Evolutionary conservation across 2,888 invertebrate species (phyloP), one percentile per base, ranked within the genome.

Genomic region (Bhutanitis thaidina): DNA sequence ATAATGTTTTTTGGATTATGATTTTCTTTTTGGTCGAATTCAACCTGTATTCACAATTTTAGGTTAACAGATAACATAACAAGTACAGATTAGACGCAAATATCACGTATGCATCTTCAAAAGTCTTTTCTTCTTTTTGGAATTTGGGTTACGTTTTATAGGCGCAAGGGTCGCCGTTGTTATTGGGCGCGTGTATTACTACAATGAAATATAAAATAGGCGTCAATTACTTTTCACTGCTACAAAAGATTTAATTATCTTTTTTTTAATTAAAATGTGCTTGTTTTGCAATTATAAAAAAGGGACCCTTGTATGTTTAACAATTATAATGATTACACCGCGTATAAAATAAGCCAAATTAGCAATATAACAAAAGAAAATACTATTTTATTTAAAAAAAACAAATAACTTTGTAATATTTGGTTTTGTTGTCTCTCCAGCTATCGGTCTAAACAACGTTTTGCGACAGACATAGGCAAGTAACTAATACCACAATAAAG

Each of bases 31-130:
- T 20, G 2, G 5, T 20, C 20, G 3, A 2, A 30, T 3, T 30
- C 30, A 30, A 30, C 30, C 30, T 30, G n/a, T 9, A 4, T n/a
- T n/a, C 9, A 4, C 30, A 30, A 30, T 30, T 30, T 3, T n/a
- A 30, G 3, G 10, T 30, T 10, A 30, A 30, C 0, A 1, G n/a
- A 30, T 3, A 30, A 30, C 30, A 30, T n/a, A 4, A 10, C n/a
- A 3, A n/a, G 10, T 30, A n/a, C n/a, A 30, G 9, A 29, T 29
- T 2, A 29, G n/a, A n/a, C n/a, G 30, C 9, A 50, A 43, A 39
- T 54, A 59, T 56, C 46, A 45, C 59, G 51, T 59, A 59, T 60
- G 60, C 56, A 55, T 59, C 52, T 51, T 50, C 45, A 53, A 49
- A 20, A 58, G 52, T 52, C 56, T 52, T 54, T 50, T 44, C 15